phyloP scores from a whole-genome alignment of 2,797 vertebrate genomes.

The Fistularia tabacaria region DNA sequence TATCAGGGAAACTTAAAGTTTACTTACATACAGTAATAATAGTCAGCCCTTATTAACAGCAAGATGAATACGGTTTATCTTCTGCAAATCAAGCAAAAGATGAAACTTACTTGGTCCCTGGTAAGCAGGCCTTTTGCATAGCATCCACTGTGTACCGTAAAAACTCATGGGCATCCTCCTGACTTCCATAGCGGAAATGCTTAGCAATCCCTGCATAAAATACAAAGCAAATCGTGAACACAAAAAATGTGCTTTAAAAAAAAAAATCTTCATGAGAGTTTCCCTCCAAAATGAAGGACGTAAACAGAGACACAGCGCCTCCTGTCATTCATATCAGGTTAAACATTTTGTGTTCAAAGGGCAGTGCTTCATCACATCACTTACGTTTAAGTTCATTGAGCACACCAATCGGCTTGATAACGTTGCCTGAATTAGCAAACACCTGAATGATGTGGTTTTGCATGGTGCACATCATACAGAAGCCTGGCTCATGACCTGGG shows the following conservation, averaged over 20 bases:
- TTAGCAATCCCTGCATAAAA: slow-evolving; percentile 85
- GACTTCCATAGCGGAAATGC: slow-evolving; percentile 94
- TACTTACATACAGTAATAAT: neutral
- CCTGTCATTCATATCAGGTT: slow-evolving; percentile 20
- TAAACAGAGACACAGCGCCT: slow-evolving; percentile 39
- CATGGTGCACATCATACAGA: slow-evolving; percentile 99
- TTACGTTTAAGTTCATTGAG: slow-evolving; percentile 95
- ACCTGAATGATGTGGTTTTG: slow-evolving; percentile 92
- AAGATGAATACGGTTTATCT: too few relatives aligned
- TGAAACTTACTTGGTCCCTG: slow-evolving; percentile 86
- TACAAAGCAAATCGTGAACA: neutral
- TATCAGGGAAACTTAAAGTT: too few relatives aligned
- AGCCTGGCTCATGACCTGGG: slow-evolving; percentile 87
- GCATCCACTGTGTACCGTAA: slow-evolving; percentile 94
- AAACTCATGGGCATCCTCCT: slow-evolving; percentile 98
- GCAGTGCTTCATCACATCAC: slow-evolving; percentile 40
- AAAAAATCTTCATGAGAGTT: slow-evolving; percentile 1
- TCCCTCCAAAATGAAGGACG: slow-evolving; percentile 45
- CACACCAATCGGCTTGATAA: slow-evolving; percentile 91
- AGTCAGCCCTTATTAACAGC: too few relatives aligned
- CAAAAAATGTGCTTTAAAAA: neutral
- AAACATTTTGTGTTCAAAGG: neutral
- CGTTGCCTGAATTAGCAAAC: slow-evolving; percentile 88
- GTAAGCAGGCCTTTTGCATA: slow-evolving; percentile 97
- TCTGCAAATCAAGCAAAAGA: neutral